A percentile compares a stretch with the other conserved stretches of the same genome.
These are phyloP conservation scores for Drosophila formosana DNA, from an alignment of 2,888 invertebrate species.

Conservation along the genomic window DNA sequence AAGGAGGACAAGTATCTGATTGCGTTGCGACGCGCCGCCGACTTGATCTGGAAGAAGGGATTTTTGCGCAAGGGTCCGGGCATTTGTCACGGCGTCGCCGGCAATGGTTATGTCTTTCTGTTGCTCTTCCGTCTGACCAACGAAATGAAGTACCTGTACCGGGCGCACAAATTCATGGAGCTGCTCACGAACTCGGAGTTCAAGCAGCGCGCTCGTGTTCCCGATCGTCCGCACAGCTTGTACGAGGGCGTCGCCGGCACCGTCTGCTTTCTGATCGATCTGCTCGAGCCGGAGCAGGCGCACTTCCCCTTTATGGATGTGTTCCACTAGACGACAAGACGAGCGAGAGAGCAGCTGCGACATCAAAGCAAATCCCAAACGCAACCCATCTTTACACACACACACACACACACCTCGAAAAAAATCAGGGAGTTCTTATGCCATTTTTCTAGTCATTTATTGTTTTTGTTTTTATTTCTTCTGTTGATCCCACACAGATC, in stretches of 20 bases:
- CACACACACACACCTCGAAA: background rate
- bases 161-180: conserved; percentile 91
- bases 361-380: no score
- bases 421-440: conserved; percentile 44
- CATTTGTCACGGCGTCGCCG: conserved; percentile 95
- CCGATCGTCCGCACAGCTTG: conserved; percentile 93
- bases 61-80: conserved; percentile 94
- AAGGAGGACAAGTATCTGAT: conserved; percentile 90
- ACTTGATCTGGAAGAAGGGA: conserved; percentile 93
- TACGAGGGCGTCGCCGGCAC: conserved; percentile 95
- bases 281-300: conserved; percentile 90
- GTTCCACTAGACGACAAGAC: conserved; percentile 72
- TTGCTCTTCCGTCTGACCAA: conserved; percentile 91
- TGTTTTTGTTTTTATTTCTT: conserved; percentile 19
- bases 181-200: conserved; percentile 90
- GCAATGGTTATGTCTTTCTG: conserved; percentile 93
- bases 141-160: conserved; percentile 89
- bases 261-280: conserved; percentile 92
- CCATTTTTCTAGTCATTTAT: conserved; percentile 65
- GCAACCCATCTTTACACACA: background rate
- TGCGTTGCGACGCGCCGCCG: conserved; percentile 89
- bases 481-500: conserved; percentile 22
- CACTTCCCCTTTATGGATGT: conserved; percentile 94
- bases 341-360: no score
- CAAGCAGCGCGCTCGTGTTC: conserved; percentile 88